Percentiles rank a stretch among this genome's conserved stretches.
Conservation (phyloP, 2,888 invertebrate species). For the Napeogenes inachia region DNA sequence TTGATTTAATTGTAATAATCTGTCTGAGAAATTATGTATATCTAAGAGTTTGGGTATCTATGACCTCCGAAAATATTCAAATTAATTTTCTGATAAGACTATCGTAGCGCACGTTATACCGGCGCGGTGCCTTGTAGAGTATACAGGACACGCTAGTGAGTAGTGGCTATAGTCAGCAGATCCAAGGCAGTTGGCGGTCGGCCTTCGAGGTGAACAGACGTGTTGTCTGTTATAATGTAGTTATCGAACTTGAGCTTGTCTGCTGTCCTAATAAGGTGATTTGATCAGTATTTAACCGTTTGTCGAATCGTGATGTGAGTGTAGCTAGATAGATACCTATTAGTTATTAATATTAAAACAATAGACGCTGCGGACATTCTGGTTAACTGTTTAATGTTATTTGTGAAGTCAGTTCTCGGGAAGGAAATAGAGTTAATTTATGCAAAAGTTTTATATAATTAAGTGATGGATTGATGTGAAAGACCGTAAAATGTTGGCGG, state of each 20-base stretch:
- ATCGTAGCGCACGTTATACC: slow-evolving; percentile 18
- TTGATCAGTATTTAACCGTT: slow-evolving; percentile 33
- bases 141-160: neutral
- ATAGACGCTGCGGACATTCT: slow-evolving; percentile 20
- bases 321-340: slow-evolving; percentile 14
- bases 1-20: too few species aligned
- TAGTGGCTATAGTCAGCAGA: neutral
- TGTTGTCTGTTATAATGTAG: slow-evolving; percentile 21
- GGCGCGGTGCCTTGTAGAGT: slow-evolving; percentile 8
- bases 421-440: slow-evolving; percentile 23
- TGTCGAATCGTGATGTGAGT: slow-evolving; percentile 34
- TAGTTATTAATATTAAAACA: slow-evolving; percentile 14
- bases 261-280: slow-evolving; percentile 31
- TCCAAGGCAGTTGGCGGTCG: slow-evolving; percentile 31
- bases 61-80: slow-evolving; percentile 23
- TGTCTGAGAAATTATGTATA: neutral
- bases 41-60: neutral
- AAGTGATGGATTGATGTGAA: slow-evolving; percentile 17
- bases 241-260: slow-evolving; percentile 25
- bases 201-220: slow-evolving; percentile 25
- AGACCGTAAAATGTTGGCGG: slow-evolving; percentile 78
- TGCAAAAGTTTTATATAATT: slow-evolving; percentile 11
- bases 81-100: slow-evolving; percentile 37
- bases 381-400: slow-evolving; percentile 27
- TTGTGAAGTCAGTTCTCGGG: slow-evolving; percentile 22